Base-by-base conservation (phyloP, 2,888 invertebrate species). In the Idaea biselata region DNA sequence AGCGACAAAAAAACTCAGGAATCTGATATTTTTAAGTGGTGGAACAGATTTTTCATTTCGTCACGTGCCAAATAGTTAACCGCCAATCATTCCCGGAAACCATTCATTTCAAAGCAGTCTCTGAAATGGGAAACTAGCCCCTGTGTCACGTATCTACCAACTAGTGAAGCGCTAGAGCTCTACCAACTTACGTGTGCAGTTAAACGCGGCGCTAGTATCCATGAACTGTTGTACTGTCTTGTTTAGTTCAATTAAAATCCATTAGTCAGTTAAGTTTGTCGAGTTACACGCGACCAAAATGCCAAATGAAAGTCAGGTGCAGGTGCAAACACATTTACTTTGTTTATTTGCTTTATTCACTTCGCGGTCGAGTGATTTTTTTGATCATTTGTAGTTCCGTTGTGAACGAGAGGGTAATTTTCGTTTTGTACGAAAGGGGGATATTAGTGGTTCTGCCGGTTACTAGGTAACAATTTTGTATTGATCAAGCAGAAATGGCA, bases 271-370 rank as follows among this genome's bases (percentile, higher is more conserved):
- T 65, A 70, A 61, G 66, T 66, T 63, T 57, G 53, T 33, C 33
- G 58, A 55, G 59, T 53, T 59, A 64, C 68, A 71, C 71, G 72
- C 70, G 69, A 71, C 66, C 62, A 31, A 72, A 69, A 73, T 71
- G 62, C 64, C 67, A 66, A 66, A 73, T 72, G 65, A 66, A 68
- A 59, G 58, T 18, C 31, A 33, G 58, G 31, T 60, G 64, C 68
- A 70, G 70, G 70, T 71, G 67, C 62, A 66, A 64, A 66, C 60
- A 63, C 58, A 63, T 63, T 61, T 63, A 65, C 55, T 64, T 67
- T 66, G 60, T 65, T 63, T 63, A 63, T 58, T 56, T 55, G 14
- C 55, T 55, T 32, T 55, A 60, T 60, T 60, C 32, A 56, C 33
- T 54, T 55, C 6, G 55, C 31, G 44, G 44, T 44, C 11, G 44